These are phyloP conservation scores for Okapia johnstoni DNA, from an alignment of 2,113 vertebrate species.

Conservation along the genomic window DNA sequence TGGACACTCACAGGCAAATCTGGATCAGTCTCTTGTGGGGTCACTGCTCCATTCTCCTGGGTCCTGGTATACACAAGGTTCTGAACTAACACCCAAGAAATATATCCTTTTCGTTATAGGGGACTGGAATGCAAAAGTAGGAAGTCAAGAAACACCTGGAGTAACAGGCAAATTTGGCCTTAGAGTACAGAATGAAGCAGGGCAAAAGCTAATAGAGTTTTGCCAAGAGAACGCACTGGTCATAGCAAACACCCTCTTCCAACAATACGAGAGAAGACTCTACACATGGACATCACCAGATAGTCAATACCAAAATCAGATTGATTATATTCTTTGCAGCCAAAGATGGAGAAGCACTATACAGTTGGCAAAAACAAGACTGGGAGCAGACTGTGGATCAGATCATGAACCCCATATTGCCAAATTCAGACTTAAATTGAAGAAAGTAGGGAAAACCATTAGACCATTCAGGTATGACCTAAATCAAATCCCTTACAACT, in stretches of 20 bases:
- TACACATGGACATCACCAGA: background rate
- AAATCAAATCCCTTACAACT: background rate
- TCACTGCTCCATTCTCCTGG: background rate
- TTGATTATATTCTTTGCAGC: background rate
- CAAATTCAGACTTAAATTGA: background rate
- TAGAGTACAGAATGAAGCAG: background rate
- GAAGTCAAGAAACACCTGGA: background rate
- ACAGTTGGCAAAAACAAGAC: background rate
- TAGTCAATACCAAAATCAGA: rapidly evolving
- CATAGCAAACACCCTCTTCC: background rate
- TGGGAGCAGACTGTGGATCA: background rate
- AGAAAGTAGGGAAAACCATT: background rate
- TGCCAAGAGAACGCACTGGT: background rate
- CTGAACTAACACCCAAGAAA: background rate
- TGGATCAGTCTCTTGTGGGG: background rate
- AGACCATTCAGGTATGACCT: background rate
- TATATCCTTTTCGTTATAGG: background rate
- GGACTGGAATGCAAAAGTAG: background rate
- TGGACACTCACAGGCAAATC: rapidly evolving
- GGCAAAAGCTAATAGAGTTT: background rate
- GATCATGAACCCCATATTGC: background rate
- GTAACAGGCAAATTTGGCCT: background rate
- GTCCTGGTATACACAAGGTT: background rate
- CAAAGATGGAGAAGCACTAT: background rate
- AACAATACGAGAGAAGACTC: background rate